Evolutionary conservation across 2,113 vertebrate species (phyloP), one percentile per base, ranked within the genome.

Genomic region (Seriola rivoliana): DNA sequence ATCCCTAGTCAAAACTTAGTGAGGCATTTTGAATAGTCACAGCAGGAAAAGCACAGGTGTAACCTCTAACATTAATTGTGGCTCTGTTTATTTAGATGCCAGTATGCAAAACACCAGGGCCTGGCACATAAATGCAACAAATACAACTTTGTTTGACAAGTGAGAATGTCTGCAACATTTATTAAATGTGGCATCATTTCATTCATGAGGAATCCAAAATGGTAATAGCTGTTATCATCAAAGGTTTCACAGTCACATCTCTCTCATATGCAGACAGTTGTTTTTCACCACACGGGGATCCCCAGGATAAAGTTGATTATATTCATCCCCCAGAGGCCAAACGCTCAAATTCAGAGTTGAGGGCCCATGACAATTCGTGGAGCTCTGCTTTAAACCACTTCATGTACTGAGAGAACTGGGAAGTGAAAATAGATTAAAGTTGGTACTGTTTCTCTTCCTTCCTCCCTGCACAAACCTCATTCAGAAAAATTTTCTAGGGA

Each of bases 141-240:
- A n/a, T 69, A 3, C 52, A 55, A 55, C n/a, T 69, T 23, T 80
- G 54, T 66, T 12, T 46, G 50, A 59, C 29, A 54, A 14, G 32
- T 46, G 11, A 8, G 11, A 44, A 42, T 17, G n/a, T 78, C 38
- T 76, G 25, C 2, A 46, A 3, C 0, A 29, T 73, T 52, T 46
- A 3, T 66, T 36, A 40, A 32, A 19, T 19, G 3, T 60, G 70
- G n/a, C 44, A 1, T 10, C 4, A 38, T 21, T 67, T 72, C 16
- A 66, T 42, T 50, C 29, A 25, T 55, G 19, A 50, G 5, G 44
- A 21, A 23, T 55, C 54, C 54, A 55, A 23, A 55, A 23, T 23
- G 12, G 54, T 12, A 23, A 55, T 11, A 10, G 46, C 80, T 48
- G 71, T 54, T 80, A 40, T 52, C 54, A 71, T 64, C 59, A 80